Base-by-base conservation (phyloP, 2,888 invertebrate species). In the Bimastos eiseni region DNA sequence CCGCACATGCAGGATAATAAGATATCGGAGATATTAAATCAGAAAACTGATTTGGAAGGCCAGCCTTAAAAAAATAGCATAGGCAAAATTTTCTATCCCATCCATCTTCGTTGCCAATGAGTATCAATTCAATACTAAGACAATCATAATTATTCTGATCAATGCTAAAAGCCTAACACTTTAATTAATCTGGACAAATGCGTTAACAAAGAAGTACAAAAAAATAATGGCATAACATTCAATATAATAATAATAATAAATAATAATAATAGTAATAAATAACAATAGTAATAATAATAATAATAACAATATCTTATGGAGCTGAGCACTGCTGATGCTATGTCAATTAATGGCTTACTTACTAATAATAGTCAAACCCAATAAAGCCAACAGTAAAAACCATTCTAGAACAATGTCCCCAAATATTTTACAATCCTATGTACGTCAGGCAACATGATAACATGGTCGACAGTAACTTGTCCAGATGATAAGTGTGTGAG, bases 141-240 rank as follows among this genome's bases (percentile, higher is more conserved):
- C 70, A 70, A 70, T 70, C n/a, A 70, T 5, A 30, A n/a, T 70
- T n/a, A n/a, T 13, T 70, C 30, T 70, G 6, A 70, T 70, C 17
- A 70, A 70, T 70, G 70, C n/a, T 70, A 70, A 70, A 70, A 70
- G 30, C 70, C n/a, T 70, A 70, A 49, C 21, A 49, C 49, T 49
- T 41, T 49, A 70, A 55, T n/a, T n/a, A 70, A 70, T 70, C 70
- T n/a, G 70, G 70, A 70, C 70, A 70, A 70, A n/a, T n/a, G 70
- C n/a, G 30, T 49, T 24, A 49, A 49, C 49, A 49, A 49, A 49
- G 49, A 19, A 49, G 49, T 70, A 70, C 8, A 70, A 70, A 70
- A 70, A 70, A 70, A 70, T 30, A 55, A n/a, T n/a, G n/a, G 70
- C 13, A 30, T 70, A 70, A 70, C 30, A 70, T 11, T 70, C n/a